Conservation (phyloP, 2,797 vertebrate species). For the Cygnus olor region DNA sequence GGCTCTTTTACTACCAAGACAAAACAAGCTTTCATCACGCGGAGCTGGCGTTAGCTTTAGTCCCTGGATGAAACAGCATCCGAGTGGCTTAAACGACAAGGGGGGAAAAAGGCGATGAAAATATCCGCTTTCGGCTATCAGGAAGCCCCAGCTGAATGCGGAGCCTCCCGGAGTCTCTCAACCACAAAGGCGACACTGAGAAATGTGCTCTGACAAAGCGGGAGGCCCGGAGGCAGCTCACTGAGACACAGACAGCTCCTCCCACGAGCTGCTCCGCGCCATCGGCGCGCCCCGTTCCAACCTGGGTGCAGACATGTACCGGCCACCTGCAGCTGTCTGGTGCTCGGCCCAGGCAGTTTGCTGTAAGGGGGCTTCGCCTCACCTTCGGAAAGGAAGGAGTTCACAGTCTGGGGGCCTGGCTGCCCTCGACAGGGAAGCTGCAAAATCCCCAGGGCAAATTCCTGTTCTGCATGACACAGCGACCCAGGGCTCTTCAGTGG, state of each 20-base stretch:
- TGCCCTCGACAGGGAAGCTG: too few relatives aligned
- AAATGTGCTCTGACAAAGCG: accelerated
- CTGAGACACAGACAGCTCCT: not conserved
- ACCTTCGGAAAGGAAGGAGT: not conserved
- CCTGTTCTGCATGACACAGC: accelerated
- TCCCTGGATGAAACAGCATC: accelerated
- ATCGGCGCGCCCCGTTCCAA: not conserved
- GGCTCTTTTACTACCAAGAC: not conserved
- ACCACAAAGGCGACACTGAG: not conserved
- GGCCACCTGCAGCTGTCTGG: not conserved
- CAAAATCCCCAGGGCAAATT: not conserved
- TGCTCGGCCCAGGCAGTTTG: not conserved
- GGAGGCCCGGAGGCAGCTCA: not conserved
- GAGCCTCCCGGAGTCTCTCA: not conserved
- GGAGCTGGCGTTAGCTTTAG: not conserved
- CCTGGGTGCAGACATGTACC: not conserved
- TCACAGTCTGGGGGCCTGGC: not conserved
- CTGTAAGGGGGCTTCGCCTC: not conserved
- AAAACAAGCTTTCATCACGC: not conserved
- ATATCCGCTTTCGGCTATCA: not conserved
- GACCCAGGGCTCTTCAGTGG: not conserved
- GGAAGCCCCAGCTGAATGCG: not conserved
- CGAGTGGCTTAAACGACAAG: accelerated
- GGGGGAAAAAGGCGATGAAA: not conserved
- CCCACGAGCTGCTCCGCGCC: not conserved